These are phyloP conservation scores for Amaurobius ferox DNA, from an alignment of 2,888 invertebrate species.

Conservation along the genomic window DNA sequence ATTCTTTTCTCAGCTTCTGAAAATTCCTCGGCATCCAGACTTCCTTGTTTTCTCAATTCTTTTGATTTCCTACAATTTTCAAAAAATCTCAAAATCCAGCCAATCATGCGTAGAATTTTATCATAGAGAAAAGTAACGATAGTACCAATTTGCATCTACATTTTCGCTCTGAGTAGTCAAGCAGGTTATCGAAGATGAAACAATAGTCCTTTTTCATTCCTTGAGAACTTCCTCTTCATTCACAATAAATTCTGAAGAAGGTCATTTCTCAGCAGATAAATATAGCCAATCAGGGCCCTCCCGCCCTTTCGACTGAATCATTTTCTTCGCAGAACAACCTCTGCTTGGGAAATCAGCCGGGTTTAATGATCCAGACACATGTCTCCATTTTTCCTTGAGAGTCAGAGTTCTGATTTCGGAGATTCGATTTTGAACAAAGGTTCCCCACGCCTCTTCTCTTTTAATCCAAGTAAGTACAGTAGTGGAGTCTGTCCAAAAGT, in stretches of 20 bases:
- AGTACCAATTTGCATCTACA: conserved; percentile 10
- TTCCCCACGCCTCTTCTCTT: background rate
- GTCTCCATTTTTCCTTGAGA: background rate
- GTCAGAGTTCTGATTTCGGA: background rate
- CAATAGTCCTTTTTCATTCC: too few species aligned
- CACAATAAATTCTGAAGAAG: too few species aligned
- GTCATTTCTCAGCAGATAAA: background rate
- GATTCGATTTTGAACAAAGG: background rate
- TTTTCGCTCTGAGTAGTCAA: too few species aligned
- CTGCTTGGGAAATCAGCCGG: background rate
- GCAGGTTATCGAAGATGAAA: background rate
- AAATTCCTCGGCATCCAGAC: background rate
- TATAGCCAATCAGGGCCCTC: background rate
- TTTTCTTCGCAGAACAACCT: background rate
- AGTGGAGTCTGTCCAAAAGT: background rate
- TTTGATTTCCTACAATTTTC: background rate
- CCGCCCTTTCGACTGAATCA: background rate
- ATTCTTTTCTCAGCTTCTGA: background rate
- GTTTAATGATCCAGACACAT: background rate
- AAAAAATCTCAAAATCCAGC: background rate
- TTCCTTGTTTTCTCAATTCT: background rate
- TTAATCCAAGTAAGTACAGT: background rate
- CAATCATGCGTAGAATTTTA: background rate
- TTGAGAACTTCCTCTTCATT: too few species aligned
- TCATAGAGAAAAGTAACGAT: background rate